Evolutionary conservation across 2,888 invertebrate genomes (phyloP), one percentile per base, ranked within the genome.

Genomic region (Anticlea derivata): DNA sequence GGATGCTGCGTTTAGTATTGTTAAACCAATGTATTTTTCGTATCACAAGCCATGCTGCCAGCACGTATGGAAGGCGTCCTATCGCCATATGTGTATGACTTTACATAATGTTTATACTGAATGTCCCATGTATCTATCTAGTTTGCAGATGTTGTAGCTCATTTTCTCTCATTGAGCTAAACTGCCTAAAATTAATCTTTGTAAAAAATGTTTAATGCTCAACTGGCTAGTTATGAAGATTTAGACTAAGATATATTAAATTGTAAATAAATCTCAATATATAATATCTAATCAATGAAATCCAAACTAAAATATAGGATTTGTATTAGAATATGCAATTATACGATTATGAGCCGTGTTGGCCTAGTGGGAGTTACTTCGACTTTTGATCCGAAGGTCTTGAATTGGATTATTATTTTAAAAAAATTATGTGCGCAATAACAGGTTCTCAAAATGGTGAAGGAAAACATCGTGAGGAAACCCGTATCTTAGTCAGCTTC

Each of bases 121-220:
- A 76, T 76, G 72, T 80, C 79, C 78, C 75, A 71, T 86, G 84
- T 87, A 84, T 72, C 17, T 17, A 27, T 31, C 29, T 51, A 41
- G 39, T 40, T 38, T 31, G 50, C 47, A 29, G 8, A 52, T 26
- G 10, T 30, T 38, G 17, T 24, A 20, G 43, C 45, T 40, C 40
- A 37, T 41, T 44, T 39, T n/a, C 34, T 2, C 40, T 26, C 10
- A 12, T 11, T 31, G 41, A 41, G 46, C 43, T 44, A 39, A 20
- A 31, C 24, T 24, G 29, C 38, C 11, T 48, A 11, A 23, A 40
- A 34, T 7, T 4, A 43, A 34, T 35, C 31, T 37, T 33, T 47
- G 11, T 47, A 38, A 37, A 37, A 45, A 30, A 33, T 23, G 13
- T 13, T 46, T 35, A 5, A 47, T 38, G 52, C 47, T 47, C 41